These are phyloP conservation scores for Nothobranchius furzeri DNA, from an alignment of 2,113 vertebrate genomes.

Conservation along the genomic window DNA sequence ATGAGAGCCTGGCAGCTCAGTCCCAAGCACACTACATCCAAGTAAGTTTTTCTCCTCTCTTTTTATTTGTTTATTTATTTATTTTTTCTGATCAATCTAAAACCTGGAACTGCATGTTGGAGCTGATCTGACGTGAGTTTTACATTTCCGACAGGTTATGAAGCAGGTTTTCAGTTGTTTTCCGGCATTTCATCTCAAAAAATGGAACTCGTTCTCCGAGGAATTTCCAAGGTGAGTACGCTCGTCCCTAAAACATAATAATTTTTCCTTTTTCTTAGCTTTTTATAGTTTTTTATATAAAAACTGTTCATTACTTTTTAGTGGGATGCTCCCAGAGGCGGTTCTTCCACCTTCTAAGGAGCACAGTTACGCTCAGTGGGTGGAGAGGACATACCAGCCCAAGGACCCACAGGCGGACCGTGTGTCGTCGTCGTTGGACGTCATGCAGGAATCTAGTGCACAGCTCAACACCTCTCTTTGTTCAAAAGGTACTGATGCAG, in stretches of 20 bases:
- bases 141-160: slow-evolving; percentile 77
- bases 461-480: slow-evolving; percentile 2
- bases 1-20: slow-evolving; percentile 54
- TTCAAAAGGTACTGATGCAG: slow-evolving; percentile 44
- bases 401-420: slow-evolving; percentile 19
- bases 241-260: background rate
- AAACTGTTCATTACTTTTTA: slow-evolving; percentile 39
- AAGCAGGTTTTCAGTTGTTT: slow-evolving; percentile 86
- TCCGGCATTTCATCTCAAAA: slow-evolving; percentile 79
- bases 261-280: background rate
- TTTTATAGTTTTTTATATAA: background rate
- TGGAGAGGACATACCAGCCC: slow-evolving; percentile 75
- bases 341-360: slow-evolving; percentile 88
- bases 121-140: background rate
- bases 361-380: slow-evolving; percentile 91
- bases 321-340: slow-evolving; percentile 87
- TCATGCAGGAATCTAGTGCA: slow-evolving; percentile 11
- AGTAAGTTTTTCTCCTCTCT: slow-evolving; percentile 47
- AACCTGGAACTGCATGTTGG: too few relatives aligned
- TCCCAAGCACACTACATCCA: slow-evolving; percentile 71
- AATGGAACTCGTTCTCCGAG: slow-evolving; percentile 77
- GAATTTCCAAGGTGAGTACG: slow-evolving; percentile 80
- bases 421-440: background rate
- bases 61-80: too few relatives aligned
- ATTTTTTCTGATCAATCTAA: too few relatives aligned